phyloP scores from a whole-genome alignment of 2,888 invertebrate genomes.

The Bruchidius siliquastri region DNA sequence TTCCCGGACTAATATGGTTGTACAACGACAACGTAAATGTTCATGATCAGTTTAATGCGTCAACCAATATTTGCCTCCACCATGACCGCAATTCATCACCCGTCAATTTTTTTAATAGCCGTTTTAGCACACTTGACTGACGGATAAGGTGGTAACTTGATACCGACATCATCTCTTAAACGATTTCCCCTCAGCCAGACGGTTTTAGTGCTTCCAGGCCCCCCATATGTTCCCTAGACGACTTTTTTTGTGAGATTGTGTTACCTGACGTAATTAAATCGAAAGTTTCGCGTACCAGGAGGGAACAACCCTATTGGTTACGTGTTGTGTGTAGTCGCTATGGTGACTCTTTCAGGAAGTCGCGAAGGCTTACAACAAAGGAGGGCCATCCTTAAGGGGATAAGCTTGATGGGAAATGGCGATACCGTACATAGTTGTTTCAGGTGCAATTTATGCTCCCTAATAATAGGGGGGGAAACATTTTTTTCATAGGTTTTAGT shows the following conservation, averaged over 20 bases:
- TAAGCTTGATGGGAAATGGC: neutral
- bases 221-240: neutral
- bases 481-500: too few relatives aligned
- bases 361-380: neutral
- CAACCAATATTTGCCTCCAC: neutral
- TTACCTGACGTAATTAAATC: neutral
- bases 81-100: neutral
- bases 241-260: neutral
- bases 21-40: too few relatives aligned
- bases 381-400: neutral
- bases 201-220: neutral
- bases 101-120: neutral
- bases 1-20: too few relatives aligned
- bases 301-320: neutral
- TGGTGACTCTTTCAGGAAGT: neutral
- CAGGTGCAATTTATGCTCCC: neutral
- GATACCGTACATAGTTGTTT: neutral
- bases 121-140: neutral
- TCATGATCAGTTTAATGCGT: neutral
- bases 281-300: neutral
- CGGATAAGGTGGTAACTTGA: slow-evolving; percentile 9
- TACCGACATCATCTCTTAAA: slow-evolving; percentile 15
- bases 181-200: slow-evolving; percentile 12
- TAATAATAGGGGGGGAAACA: too few relatives aligned
- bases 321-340: neutral